Base-by-base conservation (phyloP, 2,797 vertebrate species). In the Morelia viridis region DNA sequence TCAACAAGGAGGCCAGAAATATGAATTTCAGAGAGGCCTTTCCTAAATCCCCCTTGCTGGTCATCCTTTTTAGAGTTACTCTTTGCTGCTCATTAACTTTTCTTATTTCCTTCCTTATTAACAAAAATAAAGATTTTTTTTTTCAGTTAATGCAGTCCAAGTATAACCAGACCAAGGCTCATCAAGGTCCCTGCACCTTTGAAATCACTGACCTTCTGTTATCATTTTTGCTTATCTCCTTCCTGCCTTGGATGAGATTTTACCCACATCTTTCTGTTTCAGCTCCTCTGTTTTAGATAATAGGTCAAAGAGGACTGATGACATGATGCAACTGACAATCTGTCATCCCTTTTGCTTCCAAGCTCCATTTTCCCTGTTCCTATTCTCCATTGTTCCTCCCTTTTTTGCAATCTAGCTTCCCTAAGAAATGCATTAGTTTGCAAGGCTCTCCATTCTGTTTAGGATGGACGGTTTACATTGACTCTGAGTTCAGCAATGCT, bases 81-180 rank as follows among this genome's bases (percentile, higher is more conserved):
- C 19, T 80, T 80, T 80, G 35, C 35, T 46, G 35, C 19, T 71
- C 88, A n/a, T 87, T 92, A 89, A 88, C 62, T 92, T 89, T 93
- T 91, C 93, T 93, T 91, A 80, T 71, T 64, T 84, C 15, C 85
- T 91, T 94, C 90, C 46, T 80, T 80, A 22, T 22, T 3, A 80
- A 80, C 71, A 41, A 41, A 41, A 41, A 41, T 41, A 41, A 41
- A 41, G 35, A 41, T 35, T 80, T 46, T 24, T 53, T 53, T 53
- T 50, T 50, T 0, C 46, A 53, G 50, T 8, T 80, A 80, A 80
- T 80, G 84, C 53, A 92, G 50, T n/a, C 85, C 58, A 60, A 56
- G 56, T n/a, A 53, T 87, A 56, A 56, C 56, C 85, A 87, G n/a
- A 24, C 65, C 58, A 35, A 60, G 71, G 35, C 35, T 80, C 71